phyloP scores from a whole-genome alignment of 1,140 invertebrate species.

The Drosophila aff. region DNA sequence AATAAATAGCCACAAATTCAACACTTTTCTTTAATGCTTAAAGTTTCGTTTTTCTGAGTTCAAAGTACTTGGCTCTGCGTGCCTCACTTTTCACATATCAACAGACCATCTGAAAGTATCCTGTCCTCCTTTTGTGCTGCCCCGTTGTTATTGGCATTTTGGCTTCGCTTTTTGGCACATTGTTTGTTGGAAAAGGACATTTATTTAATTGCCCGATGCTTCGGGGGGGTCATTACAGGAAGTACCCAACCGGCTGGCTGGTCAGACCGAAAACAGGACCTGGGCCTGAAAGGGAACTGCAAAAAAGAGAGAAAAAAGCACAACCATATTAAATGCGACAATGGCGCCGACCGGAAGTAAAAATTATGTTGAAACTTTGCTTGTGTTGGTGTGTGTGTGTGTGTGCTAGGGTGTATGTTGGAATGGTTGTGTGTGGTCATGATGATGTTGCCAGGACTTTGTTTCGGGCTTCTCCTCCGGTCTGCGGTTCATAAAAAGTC shows the following conservation, averaged over 20 bases:
- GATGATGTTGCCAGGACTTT: conserved; percentile 53
- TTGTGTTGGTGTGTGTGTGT: conserved; percentile 15
- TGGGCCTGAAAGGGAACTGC: conserved; percentile 27
- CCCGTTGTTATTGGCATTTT: conserved; percentile 27
- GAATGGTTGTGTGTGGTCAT: conserved; percentile 51
- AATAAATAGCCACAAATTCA: neutral
- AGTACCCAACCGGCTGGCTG: conserved; percentile 28
- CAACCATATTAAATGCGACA: conserved; percentile 67
- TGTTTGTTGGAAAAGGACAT: conserved; percentile 52
- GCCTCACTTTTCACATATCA: conserved; percentile 35
- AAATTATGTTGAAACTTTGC: conserved; percentile 77
- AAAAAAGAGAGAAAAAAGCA: conserved; percentile 12
- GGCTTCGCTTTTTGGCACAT: conserved; percentile 45
- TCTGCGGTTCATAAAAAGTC: conserved; percentile 81
- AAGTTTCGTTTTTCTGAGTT: neutral
- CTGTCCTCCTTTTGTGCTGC: conserved; percentile 18
- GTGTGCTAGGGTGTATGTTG: conserved; percentile 23
- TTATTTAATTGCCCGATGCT: conserved; percentile 64
- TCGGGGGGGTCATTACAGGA: conserved; percentile 57
- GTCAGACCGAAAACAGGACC: conserved; percentile 37
- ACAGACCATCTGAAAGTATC: conserved; percentile 10
- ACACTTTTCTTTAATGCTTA: neutral
- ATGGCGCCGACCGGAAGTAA: conserved; percentile 76
- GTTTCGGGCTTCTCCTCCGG: conserved; percentile 48
- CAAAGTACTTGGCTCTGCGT: conserved; percentile 17